These are phyloP conservation scores for Dissostichus mawsoni DNA, from an alignment of 2,113 vertebrate genomes.

Conservation along the genomic window DNA sequence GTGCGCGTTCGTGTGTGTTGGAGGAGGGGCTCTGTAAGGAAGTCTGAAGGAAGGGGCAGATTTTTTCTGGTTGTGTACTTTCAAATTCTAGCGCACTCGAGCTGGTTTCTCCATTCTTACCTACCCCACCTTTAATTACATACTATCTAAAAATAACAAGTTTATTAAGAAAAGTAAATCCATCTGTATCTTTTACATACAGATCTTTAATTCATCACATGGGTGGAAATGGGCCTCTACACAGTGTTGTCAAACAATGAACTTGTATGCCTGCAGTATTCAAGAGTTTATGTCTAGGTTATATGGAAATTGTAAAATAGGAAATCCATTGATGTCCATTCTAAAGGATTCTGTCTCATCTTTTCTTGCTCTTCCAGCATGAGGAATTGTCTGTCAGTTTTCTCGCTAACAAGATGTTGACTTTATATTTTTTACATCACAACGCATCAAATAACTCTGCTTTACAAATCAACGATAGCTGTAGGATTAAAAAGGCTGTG, in stretches of 20 bases:
- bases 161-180: no score
- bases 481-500: conserved; percentile 67
- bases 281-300: neutral
- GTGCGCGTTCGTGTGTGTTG: no score
- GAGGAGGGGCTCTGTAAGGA: no score
- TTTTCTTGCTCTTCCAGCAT: neutral
- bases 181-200: no score
- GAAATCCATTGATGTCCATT: neutral
- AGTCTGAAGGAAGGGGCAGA: no score
- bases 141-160: no score
- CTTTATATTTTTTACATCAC: neutral
- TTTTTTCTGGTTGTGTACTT: no score
- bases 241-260: neutral
- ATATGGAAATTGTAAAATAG: neutral
- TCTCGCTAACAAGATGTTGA: neutral
- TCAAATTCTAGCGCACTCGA: no score
- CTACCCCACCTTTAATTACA: no score
- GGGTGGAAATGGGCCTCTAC: no score
- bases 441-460: neutral
- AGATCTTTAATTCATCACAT: no score
- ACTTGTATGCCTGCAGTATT: neutral
- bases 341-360: neutral
- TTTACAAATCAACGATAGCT: conserved; percentile 23
- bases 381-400: neutral
- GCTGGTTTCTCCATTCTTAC: no score